These are phyloP conservation scores for Rhizoglyphus robini DNA, from an alignment of 1,140 invertebrate genomes.

Conservation along the genomic window DNA sequence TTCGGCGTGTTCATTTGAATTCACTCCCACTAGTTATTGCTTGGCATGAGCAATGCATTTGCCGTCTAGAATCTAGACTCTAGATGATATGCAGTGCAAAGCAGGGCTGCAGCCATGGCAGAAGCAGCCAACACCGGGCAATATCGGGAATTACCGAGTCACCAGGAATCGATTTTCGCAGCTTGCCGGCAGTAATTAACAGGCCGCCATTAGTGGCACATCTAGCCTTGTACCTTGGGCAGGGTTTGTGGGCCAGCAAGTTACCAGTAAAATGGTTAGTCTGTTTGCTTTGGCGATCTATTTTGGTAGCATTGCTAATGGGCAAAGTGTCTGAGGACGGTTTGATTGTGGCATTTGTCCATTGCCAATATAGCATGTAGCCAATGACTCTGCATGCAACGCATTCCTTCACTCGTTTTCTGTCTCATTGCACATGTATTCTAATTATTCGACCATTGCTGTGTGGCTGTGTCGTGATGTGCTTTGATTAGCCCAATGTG, in stretches of 20 bases:
- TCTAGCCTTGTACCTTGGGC: not conserved
- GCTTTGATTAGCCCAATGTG: conserved; percentile 6
- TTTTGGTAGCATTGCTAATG: too few relatives aligned
- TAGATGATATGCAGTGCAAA: too few relatives aligned
- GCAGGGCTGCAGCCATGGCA: too few relatives aligned
- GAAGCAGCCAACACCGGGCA: too few relatives aligned
- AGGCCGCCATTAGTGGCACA: not conserved
- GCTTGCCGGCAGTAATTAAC: not conserved
- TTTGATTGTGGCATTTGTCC: not conserved
- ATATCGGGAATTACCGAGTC: too few relatives aligned
- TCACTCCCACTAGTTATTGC: too few relatives aligned
- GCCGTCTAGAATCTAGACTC: too few relatives aligned
- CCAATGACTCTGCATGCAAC: not conserved
- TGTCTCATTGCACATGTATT: conserved; percentile 7
- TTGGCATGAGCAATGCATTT: too few relatives aligned
- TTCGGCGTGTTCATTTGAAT: too few relatives aligned
- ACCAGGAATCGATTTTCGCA: not conserved
- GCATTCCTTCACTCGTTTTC: not conserved
- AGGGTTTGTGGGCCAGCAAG: not conserved
- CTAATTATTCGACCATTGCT: conserved; percentile 1
- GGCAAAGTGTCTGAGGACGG: not conserved
- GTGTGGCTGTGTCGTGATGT: not conserved
- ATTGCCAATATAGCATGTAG: too few relatives aligned
- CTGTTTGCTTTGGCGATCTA: too few relatives aligned
- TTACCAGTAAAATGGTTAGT: too few relatives aligned